phyloP scores from a whole-genome alignment of 2,888 invertebrate genomes.

The Leptinotarsa peninsularis region DNA sequence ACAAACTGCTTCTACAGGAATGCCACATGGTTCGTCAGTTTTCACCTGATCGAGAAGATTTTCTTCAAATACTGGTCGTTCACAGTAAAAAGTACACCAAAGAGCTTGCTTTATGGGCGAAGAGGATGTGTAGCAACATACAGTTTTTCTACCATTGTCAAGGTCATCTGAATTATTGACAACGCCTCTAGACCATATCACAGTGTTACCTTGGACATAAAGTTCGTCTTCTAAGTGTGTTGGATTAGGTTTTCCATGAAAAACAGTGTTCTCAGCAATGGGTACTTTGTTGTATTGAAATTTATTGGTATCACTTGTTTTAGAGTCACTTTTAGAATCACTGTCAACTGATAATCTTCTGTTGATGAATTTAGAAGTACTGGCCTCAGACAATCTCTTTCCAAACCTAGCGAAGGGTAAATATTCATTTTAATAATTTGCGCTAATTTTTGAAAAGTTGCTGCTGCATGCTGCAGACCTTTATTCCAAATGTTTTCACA shows the following conservation, averaged over 20 bases:
- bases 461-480: too few species aligned
- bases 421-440: too few species aligned
- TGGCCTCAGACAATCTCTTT: constrained; percentile 58
- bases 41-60: constrained; percentile 60
- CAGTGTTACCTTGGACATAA: constrained; percentile 86
- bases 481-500: too few species aligned
- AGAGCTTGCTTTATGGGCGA: constrained; percentile 85
- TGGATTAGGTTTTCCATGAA: constrained; percentile 47
- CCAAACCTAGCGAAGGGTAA: constrained; percentile 37
- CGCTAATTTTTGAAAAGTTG: too few species aligned
- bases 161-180: constrained; percentile 68
- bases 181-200: constrained; percentile 81
- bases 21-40: constrained; percentile 66
- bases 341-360: constrained; percentile 49
- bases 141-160: constrained; percentile 70
- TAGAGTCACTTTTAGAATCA: constrained; percentile 37
- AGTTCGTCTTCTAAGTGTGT: constrained; percentile 84
- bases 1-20: constrained; percentile 76
- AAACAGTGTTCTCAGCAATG: constrained; percentile 22
- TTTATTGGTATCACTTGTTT: constrained; percentile 42
- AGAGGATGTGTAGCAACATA: constrained; percentile 84
- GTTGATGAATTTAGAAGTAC: constrained; percentile 47
- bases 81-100: constrained; percentile 76
- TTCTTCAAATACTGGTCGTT: constrained; percentile 69
- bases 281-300: constrained; percentile 33